Base-by-base conservation (phyloP, 1,140 invertebrate genomes). In the Plodia interpunctella region DNA sequence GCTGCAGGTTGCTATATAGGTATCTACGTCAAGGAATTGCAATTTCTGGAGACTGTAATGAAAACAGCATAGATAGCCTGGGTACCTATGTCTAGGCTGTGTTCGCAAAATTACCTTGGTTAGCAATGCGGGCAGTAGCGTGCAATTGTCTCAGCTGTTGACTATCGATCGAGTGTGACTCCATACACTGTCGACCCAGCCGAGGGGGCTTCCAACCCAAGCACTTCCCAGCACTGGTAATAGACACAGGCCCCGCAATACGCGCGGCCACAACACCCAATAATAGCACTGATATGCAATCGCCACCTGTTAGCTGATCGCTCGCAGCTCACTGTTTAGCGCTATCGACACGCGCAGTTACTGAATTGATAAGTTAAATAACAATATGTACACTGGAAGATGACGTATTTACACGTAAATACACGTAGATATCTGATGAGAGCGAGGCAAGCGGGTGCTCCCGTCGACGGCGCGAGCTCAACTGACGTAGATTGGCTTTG, bases 121-220 rank as follows among this genome's bases (percentile, higher is more conserved):
- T 62, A 66, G 52, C 56, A 60, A 61, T 72, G 70, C 70, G 68
- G 68, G 59, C 63, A 74, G 55, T 54, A 49, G 59, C 59, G 60
- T 72, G 68, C 71, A 76, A 76, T 74, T 65, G 68, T 65, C 68
- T 80, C 78, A 81, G 80, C 79, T 83, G 78, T 76, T 80, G 58
- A 55, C 65, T 83, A 86, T 86, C 74, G 80, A 86, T 86, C 78
- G 67, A 63, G 63, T 63, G 60, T 72, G 66, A 68, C 63, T 77
- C 74, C 60, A 74, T 63, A 74, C 67, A 74, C 65, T 74, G 68
- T 65, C 68, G 71, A 63, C 62, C 65, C 62, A 65, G 68, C 51
- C 62, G 59, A 66, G 56, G 55, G 69, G 62, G 56, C 68, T 70
- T 64, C 57, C 72, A 72, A 70, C 70, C 62, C 59, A 70, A 70